Percentiles rank a stretch among this genome's conserved stretches.
Conservation (phyloP, 2,888 invertebrate genomes). For the Heterodera filipjevi region DNA sequence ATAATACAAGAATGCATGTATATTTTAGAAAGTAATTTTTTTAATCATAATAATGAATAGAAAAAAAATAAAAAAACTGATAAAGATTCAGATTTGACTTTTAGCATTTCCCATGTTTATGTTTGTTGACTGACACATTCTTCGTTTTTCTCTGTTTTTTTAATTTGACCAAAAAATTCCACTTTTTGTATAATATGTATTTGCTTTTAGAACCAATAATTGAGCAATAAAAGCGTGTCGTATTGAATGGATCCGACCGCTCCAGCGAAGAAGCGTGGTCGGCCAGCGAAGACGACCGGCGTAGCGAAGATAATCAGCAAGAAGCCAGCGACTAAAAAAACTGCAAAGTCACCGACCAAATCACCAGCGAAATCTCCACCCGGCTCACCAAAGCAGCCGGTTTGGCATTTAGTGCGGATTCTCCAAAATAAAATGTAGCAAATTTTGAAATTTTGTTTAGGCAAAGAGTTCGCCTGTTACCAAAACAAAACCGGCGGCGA, state of each 20-base stretch:
- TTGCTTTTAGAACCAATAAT: neutral
- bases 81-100: too few relatives aligned
- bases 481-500: neutral
- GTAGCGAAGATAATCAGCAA: neutral
- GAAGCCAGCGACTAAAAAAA: neutral
- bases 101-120: too few relatives aligned
- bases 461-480: neutral
- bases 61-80: too few relatives aligned
- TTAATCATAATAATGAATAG: too few relatives aligned
- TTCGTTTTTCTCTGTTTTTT: too few relatives aligned
- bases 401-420: neutral
- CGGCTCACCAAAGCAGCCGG: neutral
- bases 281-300: constrained; percentile 12
- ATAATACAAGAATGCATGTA: too few relatives aligned
- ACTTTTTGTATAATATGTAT: neutral
- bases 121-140: too few relatives aligned
- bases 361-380: neutral
- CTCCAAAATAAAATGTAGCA: neutral
- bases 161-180: neutral
- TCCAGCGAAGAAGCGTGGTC: constrained; percentile 15
- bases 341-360: neutral
- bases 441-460: neutral
- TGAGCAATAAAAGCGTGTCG: neutral
- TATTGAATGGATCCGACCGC: constrained; percentile 15
- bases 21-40: too few relatives aligned